Conservation (phyloP, 2,113 vertebrate species). For the Ictidomys tridecemlineatus region DNA sequence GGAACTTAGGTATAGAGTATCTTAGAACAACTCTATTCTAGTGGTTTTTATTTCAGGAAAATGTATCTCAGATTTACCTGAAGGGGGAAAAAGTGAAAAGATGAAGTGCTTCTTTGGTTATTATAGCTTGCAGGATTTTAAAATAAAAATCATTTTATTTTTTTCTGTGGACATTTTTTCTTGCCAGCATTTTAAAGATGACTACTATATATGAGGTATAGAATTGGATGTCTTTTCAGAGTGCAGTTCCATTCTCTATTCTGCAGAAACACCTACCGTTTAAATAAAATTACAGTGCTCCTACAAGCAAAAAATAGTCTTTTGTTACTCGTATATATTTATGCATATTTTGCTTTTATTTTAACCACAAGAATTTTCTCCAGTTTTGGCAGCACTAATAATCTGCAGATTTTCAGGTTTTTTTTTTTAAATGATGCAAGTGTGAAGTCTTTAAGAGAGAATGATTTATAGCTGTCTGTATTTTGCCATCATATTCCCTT, state of each 20-base stretch:
- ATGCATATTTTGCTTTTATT: constrained; percentile 87
- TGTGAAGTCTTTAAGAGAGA: constrained; percentile 72
- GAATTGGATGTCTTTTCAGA: constrained; percentile 83
- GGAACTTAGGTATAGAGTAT: neutral
- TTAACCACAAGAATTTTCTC: constrained; percentile 81
- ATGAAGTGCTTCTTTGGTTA: constrained; percentile 73
- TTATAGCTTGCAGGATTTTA: constrained; percentile 73
- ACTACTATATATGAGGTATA: constrained; percentile 77
- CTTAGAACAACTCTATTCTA: constrained; percentile 42
- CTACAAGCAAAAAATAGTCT: constrained; percentile 83
- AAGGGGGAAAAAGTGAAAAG: neutral
- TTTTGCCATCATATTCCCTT: constrained; percentile 30
- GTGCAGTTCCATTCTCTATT: constrained; percentile 83
- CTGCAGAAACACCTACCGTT: constrained; percentile 87
- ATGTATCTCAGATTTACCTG: constrained; percentile 53
- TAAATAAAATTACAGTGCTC: constrained; percentile 88
- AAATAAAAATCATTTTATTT: constrained; percentile 72
- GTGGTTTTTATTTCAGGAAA: constrained; percentile 74
- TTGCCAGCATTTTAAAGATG: constrained; percentile 81
- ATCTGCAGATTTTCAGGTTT: constrained; percentile 61
- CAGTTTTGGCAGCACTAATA: constrained; percentile 81
- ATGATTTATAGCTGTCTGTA: constrained; percentile 67
- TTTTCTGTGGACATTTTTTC: constrained; percentile 75
- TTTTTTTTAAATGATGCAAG: constrained; percentile 57
- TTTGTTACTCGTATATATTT: constrained; percentile 87